Evolutionary conservation across 2,888 invertebrate genomes (phyloP), one percentile per base, ranked within the genome.

Genomic region (Criorhina ranunculi): DNA sequence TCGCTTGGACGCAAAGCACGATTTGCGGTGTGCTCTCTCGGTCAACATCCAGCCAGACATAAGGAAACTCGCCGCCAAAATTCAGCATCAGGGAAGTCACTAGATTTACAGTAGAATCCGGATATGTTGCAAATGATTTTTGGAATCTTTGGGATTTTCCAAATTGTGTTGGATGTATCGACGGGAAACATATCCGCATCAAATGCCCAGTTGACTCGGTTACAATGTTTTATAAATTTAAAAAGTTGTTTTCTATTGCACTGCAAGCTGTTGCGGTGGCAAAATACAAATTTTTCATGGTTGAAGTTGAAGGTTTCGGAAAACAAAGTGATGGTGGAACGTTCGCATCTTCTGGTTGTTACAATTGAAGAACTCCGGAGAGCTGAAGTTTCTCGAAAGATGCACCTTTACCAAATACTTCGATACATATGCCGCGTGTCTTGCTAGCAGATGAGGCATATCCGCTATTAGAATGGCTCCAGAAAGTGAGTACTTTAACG

Each of bases 111-210:
- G n/a, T n/a, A n/a, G n/a, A n/a, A n/a, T n/a, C n/a, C n/a, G n/a
- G n/a, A n/a, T n/a, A n/a, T 44, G 62, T 80, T 57, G 67, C 67
- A 17, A 57, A 76, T 8, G 37, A 80, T 24, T 73, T 80, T 73
- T 75, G 67, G 57, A 72, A 69, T 62, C 44, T 57, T 35, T 78
- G 80, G 77, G 86, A 88, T 55, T 73, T 88, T 66, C 87, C 86
- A 46, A 77, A 88, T 77, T 89, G 88, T 80, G 66, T 88, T 29
- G 89, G 90, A 31, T 87, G 88, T 33, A 79, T 89, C 12, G 89
- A 89, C 81, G 89, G 89, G 7, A 88, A 88, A 80, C 89, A 89
- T 79, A 86, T 88, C 33, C 69, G 86, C 15, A 88, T 90, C 60
- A 82, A 87, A 77, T 86, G 86, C 33, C 89, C 89, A 35, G 35